These are phyloP conservation scores for Oophaga pumilio DNA, from an alignment of 2,113 vertebrate genomes.

Conservation along the genomic window DNA sequence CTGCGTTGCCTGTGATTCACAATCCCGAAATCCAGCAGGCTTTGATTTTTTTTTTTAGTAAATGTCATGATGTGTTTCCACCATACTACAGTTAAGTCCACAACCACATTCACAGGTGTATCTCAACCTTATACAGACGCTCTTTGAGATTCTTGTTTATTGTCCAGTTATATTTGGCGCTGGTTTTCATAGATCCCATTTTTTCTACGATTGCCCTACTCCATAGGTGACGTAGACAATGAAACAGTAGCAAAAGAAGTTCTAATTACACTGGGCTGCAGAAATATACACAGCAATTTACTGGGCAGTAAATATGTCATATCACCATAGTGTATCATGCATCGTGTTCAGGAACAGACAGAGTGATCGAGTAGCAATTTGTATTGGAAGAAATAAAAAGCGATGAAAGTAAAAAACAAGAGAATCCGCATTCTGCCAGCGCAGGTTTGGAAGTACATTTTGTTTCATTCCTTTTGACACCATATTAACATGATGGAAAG, in stretches of 20 bases:
- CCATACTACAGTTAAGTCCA: too few relatives aligned
- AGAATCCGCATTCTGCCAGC: neutral
- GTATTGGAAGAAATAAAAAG: neutral
- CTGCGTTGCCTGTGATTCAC: too few relatives aligned
- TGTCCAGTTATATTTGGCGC: neutral
- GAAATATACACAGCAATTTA: neutral
- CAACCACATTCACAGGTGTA: too few relatives aligned
- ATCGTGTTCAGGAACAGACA: neutral
- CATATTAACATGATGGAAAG: constrained; percentile 22
- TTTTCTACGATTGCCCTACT: neutral
- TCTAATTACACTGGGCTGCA: neutral
- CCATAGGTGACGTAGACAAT: neutral
- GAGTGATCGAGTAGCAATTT: neutral
- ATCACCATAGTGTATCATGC: neutral
- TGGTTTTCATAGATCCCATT: neutral
- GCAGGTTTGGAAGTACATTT: constrained; percentile 45
- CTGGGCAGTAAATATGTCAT: neutral
- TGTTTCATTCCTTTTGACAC: constrained; percentile 43
- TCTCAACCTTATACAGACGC: too few relatives aligned
- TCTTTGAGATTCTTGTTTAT: too few relatives aligned
- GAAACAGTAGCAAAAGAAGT: neutral
- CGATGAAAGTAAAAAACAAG: neutral
- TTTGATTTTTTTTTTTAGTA: too few relatives aligned
- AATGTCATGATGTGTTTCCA: too few relatives aligned
- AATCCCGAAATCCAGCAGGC: too few relatives aligned